Evolutionary conservation across 2,888 invertebrate species (phyloP).

Genomic region (Morpho helenor): DNA sequence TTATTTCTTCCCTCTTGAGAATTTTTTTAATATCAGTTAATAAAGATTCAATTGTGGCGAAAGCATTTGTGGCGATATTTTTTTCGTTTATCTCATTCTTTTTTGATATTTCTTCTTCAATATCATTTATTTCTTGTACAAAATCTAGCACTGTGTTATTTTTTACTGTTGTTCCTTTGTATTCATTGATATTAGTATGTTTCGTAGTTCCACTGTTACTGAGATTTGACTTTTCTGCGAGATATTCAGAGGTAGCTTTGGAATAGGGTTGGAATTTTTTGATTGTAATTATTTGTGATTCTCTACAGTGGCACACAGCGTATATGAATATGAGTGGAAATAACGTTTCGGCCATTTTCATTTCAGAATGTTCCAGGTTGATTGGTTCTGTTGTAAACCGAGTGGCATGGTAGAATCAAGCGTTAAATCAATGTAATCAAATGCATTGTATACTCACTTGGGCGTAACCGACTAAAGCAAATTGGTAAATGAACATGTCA

Average conservation of each 20-base stretch:
- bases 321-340: not conserved
- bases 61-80: not conserved
- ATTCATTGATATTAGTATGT: not conserved
- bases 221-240: not conserved
- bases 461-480: constrained; percentile 20
- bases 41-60: constrained; percentile 17
- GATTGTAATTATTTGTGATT: constrained; percentile 7
- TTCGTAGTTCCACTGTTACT: not conserved
- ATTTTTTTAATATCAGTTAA: constrained; percentile 20
- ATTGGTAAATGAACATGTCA: constrained; percentile 25
- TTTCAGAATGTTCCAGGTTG: not conserved
- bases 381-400: constrained; percentile 4
- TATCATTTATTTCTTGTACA: not conserved
- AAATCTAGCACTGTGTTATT: not conserved
- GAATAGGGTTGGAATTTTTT: constrained; percentile 4
- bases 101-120: not conserved
- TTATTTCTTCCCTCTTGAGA: constrained; percentile 18
- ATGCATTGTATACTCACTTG: constrained; percentile 19
- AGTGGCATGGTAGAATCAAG: constrained; percentile 14
- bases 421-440: constrained; percentile 23
- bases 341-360: constrained; percentile 1
- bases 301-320: not conserved
- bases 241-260: not conserved
- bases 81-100: not conserved
- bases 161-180: not conserved